Percentiles rank a stretch among this genome's conserved stretches.
Evolutionary conservation across 2,113 vertebrate genomes (phyloP).

Genomic region (Pelmatolapia mariae): DNA sequence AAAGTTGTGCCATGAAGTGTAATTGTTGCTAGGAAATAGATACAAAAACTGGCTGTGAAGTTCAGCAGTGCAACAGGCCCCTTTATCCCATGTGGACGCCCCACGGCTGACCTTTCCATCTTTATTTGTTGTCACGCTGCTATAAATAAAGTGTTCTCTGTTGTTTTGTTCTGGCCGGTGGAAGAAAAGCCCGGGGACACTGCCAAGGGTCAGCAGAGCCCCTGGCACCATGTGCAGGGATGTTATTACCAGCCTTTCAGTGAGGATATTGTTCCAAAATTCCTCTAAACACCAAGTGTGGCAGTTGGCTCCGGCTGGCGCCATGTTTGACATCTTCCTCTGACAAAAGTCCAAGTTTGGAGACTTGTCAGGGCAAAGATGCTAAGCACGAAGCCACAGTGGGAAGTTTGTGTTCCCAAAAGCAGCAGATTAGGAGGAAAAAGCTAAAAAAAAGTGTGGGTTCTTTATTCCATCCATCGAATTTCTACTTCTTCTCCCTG

Average conservation of each 20-base stretch:
- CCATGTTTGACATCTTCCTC: background rate
- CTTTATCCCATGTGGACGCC: background rate
- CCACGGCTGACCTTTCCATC: background rate
- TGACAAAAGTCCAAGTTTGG: background rate
- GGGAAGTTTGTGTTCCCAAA: background rate
- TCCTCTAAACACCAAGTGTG: background rate
- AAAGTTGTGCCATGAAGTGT: background rate
- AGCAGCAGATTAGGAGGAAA: background rate
- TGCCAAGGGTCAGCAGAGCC: conserved; percentile 41
- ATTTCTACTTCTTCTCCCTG: background rate
- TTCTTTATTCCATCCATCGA: background rate
- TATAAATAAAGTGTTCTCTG: conserved; percentile 29
- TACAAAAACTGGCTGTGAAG: background rate
- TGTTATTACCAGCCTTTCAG: conserved; percentile 18
- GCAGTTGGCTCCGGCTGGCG: background rate
- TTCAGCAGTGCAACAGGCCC: background rate
- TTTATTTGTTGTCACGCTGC: conserved; percentile 18
- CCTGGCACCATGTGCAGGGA: conserved; percentile 2
- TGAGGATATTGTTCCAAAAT: background rate
- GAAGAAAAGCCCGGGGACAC: conserved; percentile 15
- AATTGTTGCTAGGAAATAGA: background rate
- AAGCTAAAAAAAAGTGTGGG: rapidly evolving
- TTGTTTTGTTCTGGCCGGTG: conserved; percentile 30
- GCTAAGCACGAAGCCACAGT: background rate
- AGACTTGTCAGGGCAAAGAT: background rate